Conservation (phyloP, 2,797 vertebrate species). For the Sphenodon punctatus region DNA sequence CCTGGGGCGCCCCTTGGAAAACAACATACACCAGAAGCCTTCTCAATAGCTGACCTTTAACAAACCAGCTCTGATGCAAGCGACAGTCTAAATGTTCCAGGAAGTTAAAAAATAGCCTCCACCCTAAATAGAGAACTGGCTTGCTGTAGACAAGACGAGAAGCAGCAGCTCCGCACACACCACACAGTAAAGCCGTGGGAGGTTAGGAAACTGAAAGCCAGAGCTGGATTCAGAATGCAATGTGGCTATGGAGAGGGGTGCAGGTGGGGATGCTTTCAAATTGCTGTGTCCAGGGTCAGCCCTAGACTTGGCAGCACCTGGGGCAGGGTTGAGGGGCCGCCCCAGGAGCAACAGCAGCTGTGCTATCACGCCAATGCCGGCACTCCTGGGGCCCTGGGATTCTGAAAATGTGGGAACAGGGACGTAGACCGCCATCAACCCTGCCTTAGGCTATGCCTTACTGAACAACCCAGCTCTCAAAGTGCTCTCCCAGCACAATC, state of each 20-base stretch:
- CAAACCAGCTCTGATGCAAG: background rate
- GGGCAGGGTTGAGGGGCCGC: no score
- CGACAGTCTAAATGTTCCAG: conserved; percentile 48
- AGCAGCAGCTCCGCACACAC: fast-evolving
- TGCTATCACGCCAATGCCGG: no score
- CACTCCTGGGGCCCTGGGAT: no score
- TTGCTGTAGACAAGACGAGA: conserved; percentile 10
- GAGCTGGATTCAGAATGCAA: background rate
- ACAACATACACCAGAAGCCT: background rate
- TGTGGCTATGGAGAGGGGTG: fast-evolving
- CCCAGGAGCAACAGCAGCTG: no score
- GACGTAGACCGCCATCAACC: no score
- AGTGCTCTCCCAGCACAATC: no score
- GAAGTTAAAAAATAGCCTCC: conserved; percentile 55
- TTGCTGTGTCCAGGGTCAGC: no score
- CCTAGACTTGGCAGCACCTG: no score
- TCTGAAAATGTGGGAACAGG: no score
- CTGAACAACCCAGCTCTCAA: no score
- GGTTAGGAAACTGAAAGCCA: background rate
- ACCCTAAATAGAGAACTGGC: conserved; percentile 25
- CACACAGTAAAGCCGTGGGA: background rate
- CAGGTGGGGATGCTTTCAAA: no score
- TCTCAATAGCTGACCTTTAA: conserved; percentile 3
- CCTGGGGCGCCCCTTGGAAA: background rate
- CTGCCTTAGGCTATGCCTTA: no score